These are phyloP conservation scores for Enchytraeus crypticus DNA, from an alignment of 2,888 invertebrate genomes.

Conservation along the genomic window DNA sequence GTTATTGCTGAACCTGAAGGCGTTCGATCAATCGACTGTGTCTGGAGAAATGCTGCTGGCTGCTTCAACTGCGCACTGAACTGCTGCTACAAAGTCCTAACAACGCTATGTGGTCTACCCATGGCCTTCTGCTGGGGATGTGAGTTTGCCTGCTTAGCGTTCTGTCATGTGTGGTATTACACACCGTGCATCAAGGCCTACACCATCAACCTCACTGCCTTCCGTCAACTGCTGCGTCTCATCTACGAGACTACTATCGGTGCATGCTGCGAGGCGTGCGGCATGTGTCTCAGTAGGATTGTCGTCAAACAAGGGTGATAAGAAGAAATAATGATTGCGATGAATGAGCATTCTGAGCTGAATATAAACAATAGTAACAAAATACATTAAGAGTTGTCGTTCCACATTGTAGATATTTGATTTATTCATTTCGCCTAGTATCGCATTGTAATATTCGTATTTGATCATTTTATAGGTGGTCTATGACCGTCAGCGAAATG, in stretches of 20 bases:
- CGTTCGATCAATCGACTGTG: constrained; percentile 55
- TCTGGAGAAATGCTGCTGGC: constrained; percentile 60
- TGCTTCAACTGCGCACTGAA: constrained; percentile 61
- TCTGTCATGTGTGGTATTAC: constrained; percentile 62
- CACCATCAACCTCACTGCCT: constrained; percentile 60
- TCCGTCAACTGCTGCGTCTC: constrained; percentile 55
- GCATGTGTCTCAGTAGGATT: constrained; percentile 53
- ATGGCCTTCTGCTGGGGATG: constrained; percentile 56
- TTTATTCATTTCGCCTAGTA: too few relatives aligned
- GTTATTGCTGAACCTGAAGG: constrained; percentile 31
- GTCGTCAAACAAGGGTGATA: not conserved
- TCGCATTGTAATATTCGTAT: too few relatives aligned
- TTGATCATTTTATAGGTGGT: too few relatives aligned
- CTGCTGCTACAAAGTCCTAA: constrained; percentile 61
- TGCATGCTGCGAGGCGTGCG: constrained; percentile 58
- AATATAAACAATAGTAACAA: too few relatives aligned
- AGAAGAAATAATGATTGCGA: too few relatives aligned
- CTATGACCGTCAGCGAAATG: too few relatives aligned
- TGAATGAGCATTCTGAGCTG: too few relatives aligned
- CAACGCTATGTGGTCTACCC: constrained; percentile 60
- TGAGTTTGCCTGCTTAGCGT: constrained; percentile 52
- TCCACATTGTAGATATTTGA: too few relatives aligned
- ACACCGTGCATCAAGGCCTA: constrained; percentile 60
- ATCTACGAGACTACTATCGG: constrained; percentile 57
- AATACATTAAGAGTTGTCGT: too few relatives aligned